phyloP scores from a whole-genome alignment of 2,797 vertebrate genomes.

The Sebastes miniatus region DNA sequence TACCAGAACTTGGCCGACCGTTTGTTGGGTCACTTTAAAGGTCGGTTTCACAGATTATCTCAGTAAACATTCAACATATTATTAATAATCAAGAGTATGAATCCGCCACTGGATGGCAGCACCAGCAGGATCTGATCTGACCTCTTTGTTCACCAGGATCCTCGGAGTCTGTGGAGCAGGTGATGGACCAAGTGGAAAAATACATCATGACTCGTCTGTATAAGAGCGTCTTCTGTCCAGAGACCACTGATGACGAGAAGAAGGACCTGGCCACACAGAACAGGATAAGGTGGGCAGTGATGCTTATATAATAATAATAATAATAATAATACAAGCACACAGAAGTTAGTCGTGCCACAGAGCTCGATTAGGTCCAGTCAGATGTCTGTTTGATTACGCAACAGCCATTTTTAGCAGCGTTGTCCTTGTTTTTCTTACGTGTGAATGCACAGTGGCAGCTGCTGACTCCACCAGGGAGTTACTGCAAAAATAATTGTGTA shows the following conservation, averaged over 20 bases:
- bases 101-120: conserved; percentile 15
- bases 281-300: conserved; percentile 87
- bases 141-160: conserved; percentile 79
- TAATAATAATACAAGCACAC: too few species aligned
- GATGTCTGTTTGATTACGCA: conserved; percentile 16
- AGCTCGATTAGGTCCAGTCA: too few species aligned
- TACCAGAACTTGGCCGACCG: conserved; percentile 93
- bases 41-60: conserved; percentile 63
- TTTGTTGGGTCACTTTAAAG: conserved; percentile 92
- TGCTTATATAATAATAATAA: background rate
- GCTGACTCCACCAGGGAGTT: background rate
- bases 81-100: too few species aligned
- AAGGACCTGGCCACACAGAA: conserved; percentile 94
- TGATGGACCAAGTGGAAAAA: conserved; percentile 98
- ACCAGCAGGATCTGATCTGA: background rate
- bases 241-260: conserved; percentile 96
- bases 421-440: background rate
- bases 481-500: background rate
- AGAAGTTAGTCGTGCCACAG: too few species aligned
- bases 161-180: conserved; percentile 91
- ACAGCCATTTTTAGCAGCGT: conserved; percentile 14
- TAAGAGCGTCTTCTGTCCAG: conserved; percentile 96
- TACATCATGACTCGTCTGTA: conserved; percentile 98
- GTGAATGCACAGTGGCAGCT: conserved; percentile 14
- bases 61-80: background rate